Evolutionary conservation across 2,797 vertebrate species (phyloP).

Genomic region (Gastrophryne carolinensis): DNA sequence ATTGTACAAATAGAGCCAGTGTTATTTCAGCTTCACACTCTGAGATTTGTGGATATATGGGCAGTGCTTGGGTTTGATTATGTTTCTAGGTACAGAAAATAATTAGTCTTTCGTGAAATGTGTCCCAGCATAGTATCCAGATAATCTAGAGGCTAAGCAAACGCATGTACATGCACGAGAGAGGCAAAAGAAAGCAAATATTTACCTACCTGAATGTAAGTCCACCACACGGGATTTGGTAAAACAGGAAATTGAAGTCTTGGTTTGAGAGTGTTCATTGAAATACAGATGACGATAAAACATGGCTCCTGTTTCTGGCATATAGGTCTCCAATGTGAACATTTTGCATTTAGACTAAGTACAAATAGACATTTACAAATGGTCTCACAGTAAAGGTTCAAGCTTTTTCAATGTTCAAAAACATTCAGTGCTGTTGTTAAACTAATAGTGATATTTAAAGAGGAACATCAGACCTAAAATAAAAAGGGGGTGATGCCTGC

Average conservation of each 20-base stretch:
- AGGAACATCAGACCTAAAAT: too few species aligned
- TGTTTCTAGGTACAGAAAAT: constrained; percentile 52
- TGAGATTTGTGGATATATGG: constrained; percentile 41
- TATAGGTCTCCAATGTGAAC: too few species aligned
- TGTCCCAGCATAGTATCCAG: constrained; percentile 49
- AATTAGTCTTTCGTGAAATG: constrained; percentile 46
- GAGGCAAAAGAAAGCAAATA: constrained; percentile 42
- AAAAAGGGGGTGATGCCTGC: too few species aligned
- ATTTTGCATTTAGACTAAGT: too few species aligned
- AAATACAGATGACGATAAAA: constrained; percentile 32
- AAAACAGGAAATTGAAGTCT: constrained; percentile 46
- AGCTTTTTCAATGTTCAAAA: too few species aligned
- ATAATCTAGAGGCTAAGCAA: constrained; percentile 24
- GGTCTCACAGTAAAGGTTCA: too few species aligned
- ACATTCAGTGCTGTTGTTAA: too few species aligned
- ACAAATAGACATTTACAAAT: too few species aligned
- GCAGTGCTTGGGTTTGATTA: constrained; percentile 47
- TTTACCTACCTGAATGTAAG: constrained; percentile 40
- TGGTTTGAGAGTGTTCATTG: constrained; percentile 25
- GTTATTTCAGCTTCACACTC: constrained; percentile 51
- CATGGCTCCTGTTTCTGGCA: constrained; percentile 29
- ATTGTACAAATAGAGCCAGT: constrained; percentile 50
- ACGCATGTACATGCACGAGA: constrained; percentile 20
- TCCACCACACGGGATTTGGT: constrained; percentile 30
- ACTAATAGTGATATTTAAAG: too few species aligned